Evolutionary conservation across 2,888 invertebrate species (phyloP).

Genomic region (Caenorhabditis wallacei): DNA sequence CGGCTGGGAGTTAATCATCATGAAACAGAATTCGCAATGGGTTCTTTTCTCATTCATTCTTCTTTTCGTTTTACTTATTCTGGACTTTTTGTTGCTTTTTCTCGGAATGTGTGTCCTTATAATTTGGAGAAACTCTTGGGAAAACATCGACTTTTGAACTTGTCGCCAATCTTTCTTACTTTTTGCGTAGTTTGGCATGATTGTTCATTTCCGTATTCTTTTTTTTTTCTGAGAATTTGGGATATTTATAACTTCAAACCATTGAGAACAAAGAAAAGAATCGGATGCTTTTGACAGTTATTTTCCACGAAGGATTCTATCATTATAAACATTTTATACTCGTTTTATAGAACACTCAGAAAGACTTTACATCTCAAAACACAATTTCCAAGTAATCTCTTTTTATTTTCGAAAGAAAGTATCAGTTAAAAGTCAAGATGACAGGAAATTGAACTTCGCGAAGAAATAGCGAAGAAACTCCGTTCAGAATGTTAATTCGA

Average conservation of each 20-base stretch:
- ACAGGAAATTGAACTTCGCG: constrained; percentile 40
- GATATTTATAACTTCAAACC: constrained; percentile 16
- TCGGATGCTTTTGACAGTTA: constrained; percentile 1
- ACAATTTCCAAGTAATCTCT: no score
- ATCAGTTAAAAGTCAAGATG: constrained; percentile 11
- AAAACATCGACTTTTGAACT: constrained; percentile 5
- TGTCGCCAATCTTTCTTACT: background rate
- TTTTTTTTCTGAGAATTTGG: background rate
- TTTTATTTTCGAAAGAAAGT: background rate
- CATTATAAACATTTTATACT: no score
- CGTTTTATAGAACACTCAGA: no score
- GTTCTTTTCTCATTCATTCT: constrained; percentile 1
- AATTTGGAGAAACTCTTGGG: constrained; percentile 29
- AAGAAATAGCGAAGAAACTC: background rate
- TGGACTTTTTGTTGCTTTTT: constrained; percentile 23
- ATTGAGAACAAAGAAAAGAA: background rate
- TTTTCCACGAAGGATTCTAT: background rate
- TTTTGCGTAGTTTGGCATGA: constrained; percentile 9
- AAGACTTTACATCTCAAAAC: no score
- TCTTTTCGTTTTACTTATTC: background rate
- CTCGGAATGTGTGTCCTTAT: constrained; percentile 31
- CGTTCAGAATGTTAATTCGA: constrained; percentile 42
- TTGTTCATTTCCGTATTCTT: constrained; percentile 16
- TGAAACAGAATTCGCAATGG: constrained; percentile 46
- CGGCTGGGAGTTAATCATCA: constrained; percentile 28